Evolutionary conservation across 2,113 vertebrate species (phyloP), one percentile per base, ranked within the genome.

Genomic region (Lipophrys pholis): DNA sequence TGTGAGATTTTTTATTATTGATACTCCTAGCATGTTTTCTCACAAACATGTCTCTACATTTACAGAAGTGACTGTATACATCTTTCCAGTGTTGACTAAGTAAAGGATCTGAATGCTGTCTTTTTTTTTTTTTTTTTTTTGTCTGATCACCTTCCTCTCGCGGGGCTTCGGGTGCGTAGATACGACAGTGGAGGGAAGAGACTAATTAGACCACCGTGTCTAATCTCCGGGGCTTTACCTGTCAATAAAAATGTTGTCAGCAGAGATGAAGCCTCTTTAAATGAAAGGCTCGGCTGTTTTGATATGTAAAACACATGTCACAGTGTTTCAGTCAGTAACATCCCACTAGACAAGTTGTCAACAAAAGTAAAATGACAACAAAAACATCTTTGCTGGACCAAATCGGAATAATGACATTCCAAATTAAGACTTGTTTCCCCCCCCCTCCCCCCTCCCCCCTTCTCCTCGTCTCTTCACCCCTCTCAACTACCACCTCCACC

Each of bases 371-470:
- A 78, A 81, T 78, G 87, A 89, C 89, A 89, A 92, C 84, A 91
- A 83, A 86, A 84, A 87, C 85, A 88, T 91, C 86, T 87, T 86
- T 84, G 72, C 84, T 85, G 85, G 85, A 90, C 87, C 90, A 87
- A 86, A 91, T 90, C 81, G 83, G 64, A 87, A 83, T 81, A 89
- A 92, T 81, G 81, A 62, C 82, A 83, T 84, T 88, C 78, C 77
- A 77, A 87, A 87, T 87, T 84, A 80, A 89, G 82, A 83, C 62
- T 50, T 45, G 59, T 53, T 56, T 17, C 58, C 3, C 16, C 7
- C 17, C 6, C 2, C 41, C 35, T 4, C 16, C 10, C 11, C 11
- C 66, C 51, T 7, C 46, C 14, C 46, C 35, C 10, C n/a, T n/a
- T n/a, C n/a, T n/a, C 21, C 21, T 30, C 21, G 21, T 30, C 21